phyloP scores from a whole-genome alignment of 2,113 vertebrate species.

The Candoia aspera region DNA sequence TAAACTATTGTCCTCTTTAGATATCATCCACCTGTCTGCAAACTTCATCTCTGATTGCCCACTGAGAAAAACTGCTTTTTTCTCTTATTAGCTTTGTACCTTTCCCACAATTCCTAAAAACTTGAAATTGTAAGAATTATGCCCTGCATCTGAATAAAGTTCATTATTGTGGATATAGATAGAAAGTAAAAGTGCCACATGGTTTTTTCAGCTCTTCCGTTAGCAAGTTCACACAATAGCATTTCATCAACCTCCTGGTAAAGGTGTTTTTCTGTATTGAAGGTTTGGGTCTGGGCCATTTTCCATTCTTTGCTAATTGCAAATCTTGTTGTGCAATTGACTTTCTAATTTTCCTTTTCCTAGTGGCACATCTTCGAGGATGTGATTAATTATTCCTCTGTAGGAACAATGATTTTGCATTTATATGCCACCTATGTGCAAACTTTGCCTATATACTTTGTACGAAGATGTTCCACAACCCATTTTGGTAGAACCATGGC shows the following conservation, averaged over 20 bases:
- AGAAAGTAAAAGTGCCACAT: neutral
- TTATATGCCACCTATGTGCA: neutral
- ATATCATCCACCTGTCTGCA: neutral
- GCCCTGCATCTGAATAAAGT: neutral
- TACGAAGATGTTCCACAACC: neutral
- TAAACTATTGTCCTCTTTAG: neutral
- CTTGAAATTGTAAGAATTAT: neutral
- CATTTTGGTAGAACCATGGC: neutral
- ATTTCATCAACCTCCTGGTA: conserved; percentile 13
- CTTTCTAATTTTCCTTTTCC: conserved; percentile 2
- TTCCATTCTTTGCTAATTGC: conserved; percentile 17
- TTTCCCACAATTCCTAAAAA: neutral
- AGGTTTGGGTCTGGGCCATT: neutral
- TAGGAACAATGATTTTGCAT: neutral
- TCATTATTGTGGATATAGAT: neutral
- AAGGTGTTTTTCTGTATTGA: neutral
- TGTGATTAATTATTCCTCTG: conserved; percentile 16
- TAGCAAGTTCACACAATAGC: neutral
- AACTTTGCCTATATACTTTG: neutral
- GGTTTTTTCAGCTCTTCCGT: neutral
- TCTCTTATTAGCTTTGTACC: neutral
- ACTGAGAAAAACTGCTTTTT: neutral
- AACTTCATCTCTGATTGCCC: neutral
- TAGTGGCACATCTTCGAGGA: conserved; percentile 3
- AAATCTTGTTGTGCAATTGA: conserved; percentile 4